Conservation (phyloP, 2,797 vertebrate genomes). For the Cetoscarus ocellatus region DNA sequence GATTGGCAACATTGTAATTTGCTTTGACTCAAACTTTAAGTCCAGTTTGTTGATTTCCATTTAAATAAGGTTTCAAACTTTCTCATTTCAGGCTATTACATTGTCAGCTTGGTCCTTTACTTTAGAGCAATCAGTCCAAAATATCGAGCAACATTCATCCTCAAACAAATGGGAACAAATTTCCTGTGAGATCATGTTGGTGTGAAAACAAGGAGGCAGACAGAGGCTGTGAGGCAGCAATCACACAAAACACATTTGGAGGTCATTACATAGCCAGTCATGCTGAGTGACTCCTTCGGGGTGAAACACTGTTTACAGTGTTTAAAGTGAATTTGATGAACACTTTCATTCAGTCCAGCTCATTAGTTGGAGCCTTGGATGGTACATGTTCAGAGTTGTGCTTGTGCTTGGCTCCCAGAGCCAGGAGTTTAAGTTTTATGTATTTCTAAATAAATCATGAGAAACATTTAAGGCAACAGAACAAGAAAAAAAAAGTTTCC, state of each 20-base stretch:
- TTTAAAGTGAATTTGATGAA: constrained; percentile 79
- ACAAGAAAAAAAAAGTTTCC: neutral
- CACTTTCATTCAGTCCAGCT: constrained; percentile 72
- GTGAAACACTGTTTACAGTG: constrained; percentile 70
- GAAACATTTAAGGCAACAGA: constrained; percentile 44
- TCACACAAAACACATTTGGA: constrained; percentile 80
- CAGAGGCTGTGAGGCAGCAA: constrained; percentile 49
- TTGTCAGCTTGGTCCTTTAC: neutral
- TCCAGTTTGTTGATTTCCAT: no score
- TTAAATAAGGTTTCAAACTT: neutral
- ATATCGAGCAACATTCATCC: constrained; percentile 11
- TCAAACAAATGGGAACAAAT: constrained; percentile 44
- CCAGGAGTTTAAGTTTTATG: constrained; percentile 53
- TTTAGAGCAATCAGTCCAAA: neutral
- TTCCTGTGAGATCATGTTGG: constrained; percentile 38
- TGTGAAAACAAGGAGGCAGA: constrained; percentile 22
- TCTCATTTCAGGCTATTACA: no score
- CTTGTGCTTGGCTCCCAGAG: constrained; percentile 28
- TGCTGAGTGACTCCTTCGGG: constrained; percentile 76
- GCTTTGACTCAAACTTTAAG: no score
- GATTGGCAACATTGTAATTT: no score
- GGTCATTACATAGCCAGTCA: constrained; percentile 76
- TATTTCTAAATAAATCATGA: constrained; percentile 62
- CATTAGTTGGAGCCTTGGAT: constrained; percentile 76
- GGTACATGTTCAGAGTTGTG: constrained; percentile 57